phyloP scores from a whole-genome alignment of 2,797 vertebrate species.

The Gobionotothen gibberifrons region DNA sequence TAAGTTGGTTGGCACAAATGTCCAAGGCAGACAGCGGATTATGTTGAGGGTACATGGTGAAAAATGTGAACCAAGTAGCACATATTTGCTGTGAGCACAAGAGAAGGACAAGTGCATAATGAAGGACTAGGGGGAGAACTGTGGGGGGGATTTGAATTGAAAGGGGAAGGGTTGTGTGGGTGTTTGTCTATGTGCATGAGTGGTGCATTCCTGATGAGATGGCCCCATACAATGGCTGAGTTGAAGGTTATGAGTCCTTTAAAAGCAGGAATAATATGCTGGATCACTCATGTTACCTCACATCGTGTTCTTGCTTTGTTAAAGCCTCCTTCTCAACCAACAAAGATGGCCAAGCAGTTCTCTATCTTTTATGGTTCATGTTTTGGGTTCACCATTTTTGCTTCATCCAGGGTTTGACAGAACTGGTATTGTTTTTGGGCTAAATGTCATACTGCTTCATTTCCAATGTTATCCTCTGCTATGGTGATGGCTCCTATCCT shows the following conservation, averaged over 20 bases:
- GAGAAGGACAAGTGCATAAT: conserved; percentile 82
- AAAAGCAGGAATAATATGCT: conserved; percentile 51
- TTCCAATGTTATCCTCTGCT: neutral
- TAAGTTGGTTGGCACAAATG: conserved; percentile 54
- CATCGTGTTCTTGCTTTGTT: conserved; percentile 45
- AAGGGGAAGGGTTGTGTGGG: conserved; percentile 62
- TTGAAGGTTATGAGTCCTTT: conserved; percentile 70
- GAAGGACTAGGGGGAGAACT: conserved; percentile 65
- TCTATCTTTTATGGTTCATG: conserved; percentile 24
- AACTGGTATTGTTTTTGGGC: neutral
- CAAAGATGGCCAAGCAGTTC: conserved; percentile 27
- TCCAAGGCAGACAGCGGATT: conserved; percentile 40
- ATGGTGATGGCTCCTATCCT: neutral
- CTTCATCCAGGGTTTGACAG: conserved; percentile 12
- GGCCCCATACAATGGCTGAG: conserved; percentile 61
- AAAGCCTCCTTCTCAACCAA: conserved; percentile 24
- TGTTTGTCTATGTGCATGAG: conserved; percentile 59
- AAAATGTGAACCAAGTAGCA: conserved; percentile 46
- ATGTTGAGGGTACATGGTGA: conserved; percentile 39
- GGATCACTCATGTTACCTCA: conserved; percentile 46
- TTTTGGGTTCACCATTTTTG: conserved; percentile 23
- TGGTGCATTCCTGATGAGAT: conserved; percentile 71
- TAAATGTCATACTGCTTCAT: neutral
- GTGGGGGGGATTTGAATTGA: conserved; percentile 51
- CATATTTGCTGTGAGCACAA: conserved; percentile 42